These are phyloP conservation scores for Trachymyrmex cornetzi DNA, from an alignment of 1,140 invertebrate genomes.

Conservation along the genomic window DNA sequence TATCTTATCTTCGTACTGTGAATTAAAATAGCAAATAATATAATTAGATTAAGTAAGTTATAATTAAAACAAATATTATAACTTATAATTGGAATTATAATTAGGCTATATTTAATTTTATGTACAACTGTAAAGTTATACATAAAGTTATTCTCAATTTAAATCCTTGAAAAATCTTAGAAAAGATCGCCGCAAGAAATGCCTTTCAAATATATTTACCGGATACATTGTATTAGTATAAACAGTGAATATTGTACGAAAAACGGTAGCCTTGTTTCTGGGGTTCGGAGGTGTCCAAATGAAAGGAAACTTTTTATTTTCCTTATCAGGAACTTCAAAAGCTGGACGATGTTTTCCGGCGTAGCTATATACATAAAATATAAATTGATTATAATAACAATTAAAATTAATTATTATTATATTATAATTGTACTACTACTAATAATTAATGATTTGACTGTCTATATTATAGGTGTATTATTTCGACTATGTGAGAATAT, in stretches of 20 bases:
- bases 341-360: slow-evolving; percentile 80
- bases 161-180: not conserved
- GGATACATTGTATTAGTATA: slow-evolving; percentile 82
- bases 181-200: not conserved
- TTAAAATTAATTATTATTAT: slow-evolving; percentile 19
- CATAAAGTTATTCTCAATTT: not conserved
- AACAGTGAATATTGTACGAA: slow-evolving; percentile 80
- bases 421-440: not conserved
- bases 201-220: slow-evolving; percentile 70
- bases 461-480: not conserved
- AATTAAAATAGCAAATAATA: slow-evolving; percentile 40
- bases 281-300: slow-evolving; percentile 83
- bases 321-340: slow-evolving; percentile 75
- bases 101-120: not conserved
- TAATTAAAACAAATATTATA: slow-evolving; percentile 14
- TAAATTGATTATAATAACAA: slow-evolving; percentile 2
- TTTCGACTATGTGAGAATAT: not conserved
- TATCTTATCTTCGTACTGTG: slow-evolving; percentile 83
- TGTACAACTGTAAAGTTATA: not conserved
- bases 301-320: slow-evolving; percentile 79
- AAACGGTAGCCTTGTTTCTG: slow-evolving; percentile 81
- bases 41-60: slow-evolving; percentile 40
- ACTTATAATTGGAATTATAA: not conserved
- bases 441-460: not conserved
- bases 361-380: slow-evolving; percentile 71